phyloP scores from a whole-genome alignment of 2,888 invertebrate species.

The Stenodema calcarata region DNA sequence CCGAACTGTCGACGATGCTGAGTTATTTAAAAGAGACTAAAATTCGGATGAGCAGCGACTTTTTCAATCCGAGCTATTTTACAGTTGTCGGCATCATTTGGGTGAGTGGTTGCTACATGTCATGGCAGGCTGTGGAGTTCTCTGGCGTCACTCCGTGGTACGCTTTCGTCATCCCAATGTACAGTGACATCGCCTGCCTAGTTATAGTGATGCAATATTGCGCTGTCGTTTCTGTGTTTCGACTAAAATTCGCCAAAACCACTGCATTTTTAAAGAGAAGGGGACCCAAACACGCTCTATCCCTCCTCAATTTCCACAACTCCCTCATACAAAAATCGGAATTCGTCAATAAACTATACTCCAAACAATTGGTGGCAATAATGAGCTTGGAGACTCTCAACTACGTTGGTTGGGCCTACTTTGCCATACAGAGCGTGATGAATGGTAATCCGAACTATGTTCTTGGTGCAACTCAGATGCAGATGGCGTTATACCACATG shows the following conservation, averaged over 20 bases:
- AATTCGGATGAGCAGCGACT: not conserved
- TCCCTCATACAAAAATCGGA: not conserved
- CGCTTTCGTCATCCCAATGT: not conserved
- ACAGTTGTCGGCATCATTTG: slow-evolving; percentile 3
- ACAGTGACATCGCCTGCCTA: not conserved
- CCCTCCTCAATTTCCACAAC: not conserved
- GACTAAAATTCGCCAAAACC: not conserved
- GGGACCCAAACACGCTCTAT: not conserved
- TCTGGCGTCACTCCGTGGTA: not conserved
- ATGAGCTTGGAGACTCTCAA: not conserved
- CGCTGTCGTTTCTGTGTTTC: not conserved
- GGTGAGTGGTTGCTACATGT: slow-evolving; percentile 2
- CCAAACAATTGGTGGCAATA: slow-evolving; percentile 8
- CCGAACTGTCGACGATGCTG: not conserved
- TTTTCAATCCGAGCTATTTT: not conserved
- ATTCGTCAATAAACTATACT: slow-evolving; percentile 21
- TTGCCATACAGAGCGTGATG: not conserved
- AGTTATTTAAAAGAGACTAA: not conserved
- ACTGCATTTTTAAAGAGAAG: not conserved
- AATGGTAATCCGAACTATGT: not conserved
- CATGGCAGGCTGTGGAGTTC: not conserved
- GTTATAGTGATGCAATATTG: slow-evolving; percentile 12
- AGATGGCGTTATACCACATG: not conserved
- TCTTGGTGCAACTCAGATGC: not conserved
- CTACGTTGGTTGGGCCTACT: not conserved